Percentiles rank a stretch among this genome's conserved stretches.
Conservation (phyloP, 2,113 vertebrate genomes). For the Typhlomys cinereus region DNA sequence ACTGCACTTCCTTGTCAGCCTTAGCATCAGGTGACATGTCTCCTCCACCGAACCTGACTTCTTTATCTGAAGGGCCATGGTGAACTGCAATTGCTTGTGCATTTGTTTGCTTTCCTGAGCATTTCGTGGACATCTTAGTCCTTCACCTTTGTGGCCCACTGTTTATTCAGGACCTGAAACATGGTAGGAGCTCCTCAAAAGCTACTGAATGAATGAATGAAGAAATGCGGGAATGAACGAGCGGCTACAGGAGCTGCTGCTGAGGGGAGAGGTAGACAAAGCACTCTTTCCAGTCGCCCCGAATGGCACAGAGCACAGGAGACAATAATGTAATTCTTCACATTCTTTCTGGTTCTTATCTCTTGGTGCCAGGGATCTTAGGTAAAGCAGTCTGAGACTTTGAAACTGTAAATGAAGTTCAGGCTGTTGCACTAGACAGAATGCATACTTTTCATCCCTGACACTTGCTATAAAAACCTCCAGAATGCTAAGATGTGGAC, state of each 20-base stretch:
- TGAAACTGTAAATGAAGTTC: background rate
- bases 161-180: background rate
- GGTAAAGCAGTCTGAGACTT: background rate
- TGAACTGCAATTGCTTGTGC: fast-evolving
- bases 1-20: background rate
- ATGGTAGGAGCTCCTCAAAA: background rate
- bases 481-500: background rate
- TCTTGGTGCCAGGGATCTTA: background rate
- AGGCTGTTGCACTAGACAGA: background rate
- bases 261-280: background rate
- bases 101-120: background rate
- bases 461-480: background rate
- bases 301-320: background rate
- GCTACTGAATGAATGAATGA: background rate
- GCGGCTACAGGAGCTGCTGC: background rate
- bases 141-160: background rate
- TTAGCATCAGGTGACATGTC: background rate
- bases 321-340: background rate
- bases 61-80: background rate
- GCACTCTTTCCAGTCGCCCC: background rate
- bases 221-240: background rate
- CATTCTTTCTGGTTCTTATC: background rate
- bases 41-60: background rate
- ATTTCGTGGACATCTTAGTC: background rate
- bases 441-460: background rate